These are phyloP conservation scores for Chymomyza amoena DNA, from an alignment of 2,888 invertebrate genomes.

Conservation along the genomic window DNA sequence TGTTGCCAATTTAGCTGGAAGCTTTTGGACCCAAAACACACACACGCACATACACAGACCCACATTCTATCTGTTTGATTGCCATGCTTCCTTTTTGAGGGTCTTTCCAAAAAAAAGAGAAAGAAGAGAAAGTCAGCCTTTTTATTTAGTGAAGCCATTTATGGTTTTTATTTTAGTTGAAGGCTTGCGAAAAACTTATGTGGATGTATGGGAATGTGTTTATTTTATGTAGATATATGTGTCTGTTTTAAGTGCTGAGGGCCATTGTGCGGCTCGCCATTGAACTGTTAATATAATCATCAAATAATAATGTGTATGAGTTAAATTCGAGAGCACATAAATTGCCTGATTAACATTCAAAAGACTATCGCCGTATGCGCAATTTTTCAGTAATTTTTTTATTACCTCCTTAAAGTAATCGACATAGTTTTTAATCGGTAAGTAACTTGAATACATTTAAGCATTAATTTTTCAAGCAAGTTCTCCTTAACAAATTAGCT, in stretches of 20 bases:
- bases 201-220: slow-evolving; percentile 19
- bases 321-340: slow-evolving; percentile 17
- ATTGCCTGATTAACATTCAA: slow-evolving; percentile 36
- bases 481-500: neutral
- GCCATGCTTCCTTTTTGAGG: slow-evolving; percentile 29
- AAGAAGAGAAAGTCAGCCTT: neutral
- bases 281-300: slow-evolving; percentile 40
- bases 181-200: slow-evolving; percentile 30
- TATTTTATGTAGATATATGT: slow-evolving; percentile 36
- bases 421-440: neutral
- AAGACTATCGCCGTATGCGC: neutral
- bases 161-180: slow-evolving; percentile 63
- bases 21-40: slow-evolving; percentile 49
- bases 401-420: neutral
- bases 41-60: slow-evolving; percentile 8
- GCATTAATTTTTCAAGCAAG: no score
- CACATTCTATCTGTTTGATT: slow-evolving; percentile 65
- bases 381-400: no score
- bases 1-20: slow-evolving; percentile 71
- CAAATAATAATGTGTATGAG: slow-evolving; percentile 48
- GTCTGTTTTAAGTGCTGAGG: neutral
- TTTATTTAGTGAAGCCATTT: slow-evolving; percentile 36
- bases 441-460: no score
- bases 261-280: no score
- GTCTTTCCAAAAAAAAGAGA: neutral